A percentile compares a stretch with the other conserved stretches of the same genome.
phyloP scores from a whole-genome alignment of 2,797 vertebrate species.

The Pygocentrus nattereri region DNA sequence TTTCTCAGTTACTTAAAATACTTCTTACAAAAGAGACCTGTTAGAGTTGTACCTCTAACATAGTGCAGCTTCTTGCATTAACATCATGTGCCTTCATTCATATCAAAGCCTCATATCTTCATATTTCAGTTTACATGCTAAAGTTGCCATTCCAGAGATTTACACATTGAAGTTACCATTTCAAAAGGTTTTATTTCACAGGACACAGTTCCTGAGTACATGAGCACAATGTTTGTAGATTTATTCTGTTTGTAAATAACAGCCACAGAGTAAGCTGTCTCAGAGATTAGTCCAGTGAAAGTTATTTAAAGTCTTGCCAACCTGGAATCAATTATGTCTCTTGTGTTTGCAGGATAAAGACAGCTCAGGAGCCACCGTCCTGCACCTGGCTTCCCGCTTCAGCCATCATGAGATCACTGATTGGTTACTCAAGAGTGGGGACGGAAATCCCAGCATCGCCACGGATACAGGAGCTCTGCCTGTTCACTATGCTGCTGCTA shows the following conservation, averaged over 20 bases:
- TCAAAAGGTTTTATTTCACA: no score
- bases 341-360: slow-evolving; percentile 84
- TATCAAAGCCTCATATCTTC: neutral
- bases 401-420: slow-evolving; percentile 92
- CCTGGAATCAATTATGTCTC: slow-evolving; percentile 14
- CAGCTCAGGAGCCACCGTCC: slow-evolving; percentile 92
- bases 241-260: neutral
- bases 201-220: neutral
- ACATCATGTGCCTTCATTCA: neutral
- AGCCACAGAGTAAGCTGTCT: neutral
- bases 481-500: slow-evolving; percentile 95
- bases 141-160: no score
- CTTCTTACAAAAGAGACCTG: neutral
- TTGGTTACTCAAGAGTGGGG: slow-evolving; percentile 90
- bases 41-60: neutral
- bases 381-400: slow-evolving; percentile 95
- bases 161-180: no score
- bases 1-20: neutral
- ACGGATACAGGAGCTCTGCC: slow-evolving; percentile 92
- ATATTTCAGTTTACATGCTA: no score
- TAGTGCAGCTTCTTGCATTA: neutral
- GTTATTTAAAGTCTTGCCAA: slow-evolving; percentile 7
- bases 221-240: neutral
- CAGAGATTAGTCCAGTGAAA: neutral
- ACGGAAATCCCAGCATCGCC: slow-evolving; percentile 83